These are phyloP conservation scores for Polymixis lichenea DNA, from an alignment of 2,888 invertebrate genomes.

Conservation along the genomic window DNA sequence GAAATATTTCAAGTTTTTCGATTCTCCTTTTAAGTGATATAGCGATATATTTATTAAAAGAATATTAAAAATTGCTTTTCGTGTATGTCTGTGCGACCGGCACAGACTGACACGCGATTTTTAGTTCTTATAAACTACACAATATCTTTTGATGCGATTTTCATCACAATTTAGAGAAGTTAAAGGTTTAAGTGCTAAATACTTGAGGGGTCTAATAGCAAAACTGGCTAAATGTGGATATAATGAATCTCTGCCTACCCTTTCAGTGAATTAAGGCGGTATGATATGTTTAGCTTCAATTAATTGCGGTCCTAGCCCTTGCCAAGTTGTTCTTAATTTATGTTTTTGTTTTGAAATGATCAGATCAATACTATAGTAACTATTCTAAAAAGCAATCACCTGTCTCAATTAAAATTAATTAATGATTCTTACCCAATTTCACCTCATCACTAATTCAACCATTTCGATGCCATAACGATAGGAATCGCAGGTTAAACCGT, in stretches of 20 bases:
- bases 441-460: constrained; percentile 25
- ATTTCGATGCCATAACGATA: constrained; percentile 39
- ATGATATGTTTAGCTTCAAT: not conserved
- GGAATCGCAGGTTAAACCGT: constrained; percentile 43
- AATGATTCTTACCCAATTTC: constrained; percentile 6
- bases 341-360: not conserved
- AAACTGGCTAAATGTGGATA: not conserved
- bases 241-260: not conserved
- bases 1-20: not conserved
- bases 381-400: constrained; percentile 15
- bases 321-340: no score
- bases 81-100: no score
- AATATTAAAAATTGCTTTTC: no score
- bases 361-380: not conserved
- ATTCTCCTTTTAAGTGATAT: not conserved
- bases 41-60: not conserved
- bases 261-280: not conserved
- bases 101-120: no score
- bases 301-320: no score
- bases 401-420: constrained; percentile 28
- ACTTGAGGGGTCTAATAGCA: no score
- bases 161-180: no score
- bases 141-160: no score
- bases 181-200: no score
- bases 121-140: no score